Percentiles rank a stretch among this genome's conserved stretches.
These are phyloP conservation scores for Chiloscyllium punctatum DNA, from an alignment of 2,797 vertebrate genomes.

Conservation along the genomic window DNA sequence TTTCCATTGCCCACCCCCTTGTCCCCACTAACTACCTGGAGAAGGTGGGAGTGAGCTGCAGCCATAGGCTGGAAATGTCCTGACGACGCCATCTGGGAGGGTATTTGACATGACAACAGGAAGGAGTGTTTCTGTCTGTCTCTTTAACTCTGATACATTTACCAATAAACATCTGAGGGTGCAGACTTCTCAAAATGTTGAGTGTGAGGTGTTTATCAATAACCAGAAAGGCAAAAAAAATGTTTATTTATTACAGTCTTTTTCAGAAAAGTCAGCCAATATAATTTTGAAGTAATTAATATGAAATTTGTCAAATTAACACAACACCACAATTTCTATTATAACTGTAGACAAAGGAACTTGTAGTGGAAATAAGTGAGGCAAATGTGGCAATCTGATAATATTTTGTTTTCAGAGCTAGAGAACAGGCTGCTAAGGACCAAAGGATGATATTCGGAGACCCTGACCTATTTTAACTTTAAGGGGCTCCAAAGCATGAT, in stretches of 20 bases:
- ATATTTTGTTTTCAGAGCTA: neutral
- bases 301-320: neutral
- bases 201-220: neutral
- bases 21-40: too few species aligned
- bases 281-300: neutral
- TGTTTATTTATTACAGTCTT: neutral
- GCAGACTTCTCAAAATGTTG: neutral
- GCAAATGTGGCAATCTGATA: neutral
- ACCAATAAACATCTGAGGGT: neutral
- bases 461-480: too few species aligned
- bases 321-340: neutral
- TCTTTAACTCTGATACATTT: neutral
- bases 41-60: too few species aligned
- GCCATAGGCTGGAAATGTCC: too few species aligned
- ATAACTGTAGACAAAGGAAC: neutral
- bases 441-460: too few species aligned
- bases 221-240: neutral
- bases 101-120: too few species aligned
- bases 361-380: neutral
- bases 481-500: too few species aligned
- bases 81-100: too few species aligned
- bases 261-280: neutral
- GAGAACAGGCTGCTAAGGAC: too few species aligned
- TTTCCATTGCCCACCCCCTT: too few species aligned
- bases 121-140: neutral